phyloP scores from a whole-genome alignment of 1,140 invertebrate species.

The Drosophila pectinifera region DNA sequence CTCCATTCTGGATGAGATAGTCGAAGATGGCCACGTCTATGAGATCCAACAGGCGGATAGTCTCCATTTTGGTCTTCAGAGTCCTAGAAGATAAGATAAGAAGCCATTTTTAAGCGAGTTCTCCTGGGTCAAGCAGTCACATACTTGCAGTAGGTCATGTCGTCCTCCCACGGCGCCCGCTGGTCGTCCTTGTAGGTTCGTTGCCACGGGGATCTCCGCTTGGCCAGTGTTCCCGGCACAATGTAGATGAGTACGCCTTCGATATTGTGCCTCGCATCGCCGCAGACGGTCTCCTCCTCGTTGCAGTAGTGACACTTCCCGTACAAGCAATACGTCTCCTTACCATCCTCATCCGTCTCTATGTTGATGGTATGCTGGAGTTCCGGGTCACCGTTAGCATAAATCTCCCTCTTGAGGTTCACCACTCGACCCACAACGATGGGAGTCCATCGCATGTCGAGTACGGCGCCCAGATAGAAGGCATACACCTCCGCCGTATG shows the following conservation, averaged over 20 bases:
- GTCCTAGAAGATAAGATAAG: constrained; percentile 76
- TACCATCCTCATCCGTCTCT: constrained; percentile 85
- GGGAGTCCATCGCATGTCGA: constrained; percentile 92
- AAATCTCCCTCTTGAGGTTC: constrained; percentile 90
- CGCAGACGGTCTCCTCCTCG: constrained; percentile 92
- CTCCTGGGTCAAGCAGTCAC: neutral
- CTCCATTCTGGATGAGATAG: constrained; percentile 97
- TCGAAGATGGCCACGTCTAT: constrained; percentile 96
- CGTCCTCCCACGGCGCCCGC: constrained; percentile 92
- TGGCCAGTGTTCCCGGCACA: constrained; percentile 90
- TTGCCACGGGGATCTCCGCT: constrained; percentile 94
- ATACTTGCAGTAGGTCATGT: constrained; percentile 91
- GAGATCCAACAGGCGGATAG: constrained; percentile 91
- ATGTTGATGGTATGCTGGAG: constrained; percentile 86
- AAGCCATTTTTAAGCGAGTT: neutral
- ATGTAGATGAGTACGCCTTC: constrained; percentile 95
- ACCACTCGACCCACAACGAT: constrained; percentile 92
- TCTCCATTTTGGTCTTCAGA: constrained; percentile 86
- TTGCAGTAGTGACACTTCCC: constrained; percentile 96
- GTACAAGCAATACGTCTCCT: constrained; percentile 90
- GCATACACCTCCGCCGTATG: constrained; percentile 97
- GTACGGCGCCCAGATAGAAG: constrained; percentile 94
- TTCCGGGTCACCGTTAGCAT: constrained; percentile 88
- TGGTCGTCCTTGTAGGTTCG: constrained; percentile 92
- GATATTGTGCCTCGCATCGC: constrained; percentile 88